Base-by-base conservation (phyloP, 2,797 vertebrate species). In the Pelobates cultripes region DNA sequence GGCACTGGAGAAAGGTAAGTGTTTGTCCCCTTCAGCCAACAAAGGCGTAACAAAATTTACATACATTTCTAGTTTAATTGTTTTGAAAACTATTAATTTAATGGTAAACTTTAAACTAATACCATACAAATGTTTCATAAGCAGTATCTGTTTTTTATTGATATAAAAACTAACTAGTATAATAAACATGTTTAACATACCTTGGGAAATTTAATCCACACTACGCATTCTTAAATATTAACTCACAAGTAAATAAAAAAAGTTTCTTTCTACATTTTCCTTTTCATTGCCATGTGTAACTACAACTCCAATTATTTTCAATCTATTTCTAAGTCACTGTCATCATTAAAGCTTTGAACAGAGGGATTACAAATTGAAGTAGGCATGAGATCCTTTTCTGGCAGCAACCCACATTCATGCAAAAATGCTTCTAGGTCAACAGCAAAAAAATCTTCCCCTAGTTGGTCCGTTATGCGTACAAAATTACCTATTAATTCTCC, bases 401-500 rank as follows among this genome's bases (percentile, higher is more conserved):
- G 97, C 78, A 99, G 94, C 86, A 99, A 91, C 73, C 98, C 96
- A 60, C 96, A 99, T 63, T 99, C 98, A 87, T 96, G 96, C 83
- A 99, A 93, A 85, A 99, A 96, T 2, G 95, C 96, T 89, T 99
- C 97, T 86, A 99, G 87, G 75, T 99, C 98, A 13, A 97, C 96
- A 0, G 98, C 98, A 61, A 98, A 99, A 91, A 99, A 99, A 90
- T 99, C 98, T 71, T 98, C 96, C 0, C 98, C 98, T 0, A 99
- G 96, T 89, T 99, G 97, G 91, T 99, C 97, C 0, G 97, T 99
- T 89, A 99, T 92, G 4, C 98, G 94, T 84, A 99, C 96, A 12
- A 99, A 98, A 82, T 99, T 99, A n/a, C 97, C 98, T 0, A 99
- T 95, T 87, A 99, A 91, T 83, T 99, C 97, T 0, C 98, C 97